Base-by-base conservation (phyloP, 2,113 vertebrate genomes). In the Aspiorhynchus laticeps region DNA sequence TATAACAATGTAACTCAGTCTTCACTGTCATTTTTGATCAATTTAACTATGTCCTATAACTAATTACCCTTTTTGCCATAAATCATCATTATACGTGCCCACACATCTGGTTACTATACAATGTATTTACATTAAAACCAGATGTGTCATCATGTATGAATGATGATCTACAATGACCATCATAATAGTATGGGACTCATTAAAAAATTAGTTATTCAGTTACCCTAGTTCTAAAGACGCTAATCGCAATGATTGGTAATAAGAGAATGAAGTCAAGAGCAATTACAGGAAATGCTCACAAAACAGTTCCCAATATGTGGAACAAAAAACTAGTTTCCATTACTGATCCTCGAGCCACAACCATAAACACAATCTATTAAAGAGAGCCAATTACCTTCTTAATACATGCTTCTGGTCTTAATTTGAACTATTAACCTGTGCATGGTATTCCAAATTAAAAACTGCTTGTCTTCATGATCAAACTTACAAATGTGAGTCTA, bases 241-340 rank as follows among this genome's bases (percentile, higher is more conserved):
- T 76, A 7, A 46, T 76, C n/a, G n/a, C n/a, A 48, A 76, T 43
- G 46, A 78, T n/a, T n/a, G n/a, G 76, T 17, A 78, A 78, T 56
- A 73, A 73, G 15, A 17, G 7, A 19, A 73, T 61, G 11, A 80
- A 79, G 10, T 19, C 51, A 59, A 56, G 24, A 59, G 19, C 77
- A 36, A 59, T 80, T 80, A 36, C 33, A 63, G 78, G 56, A 80
- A 61, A 56, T 41, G 53, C 33, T 59, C 31, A n/a, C 56, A 80
- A 80, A 61, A 36, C 10, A n/a, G 21, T 80, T 36, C 31, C 31
- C 31, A 36, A 38, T 38, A 24, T 33, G 51, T 21, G 28, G 17
- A 59, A 79, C 48, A 12, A 31, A 38, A 56, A 4, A 38, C 6
- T 24, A 38, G 33, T 80, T 61, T 33, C 78, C 53, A 80, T 73